Evolutionary conservation across 2,113 vertebrate genomes (phyloP).

Genomic region (Phalacrocorax aristotelis): DNA sequence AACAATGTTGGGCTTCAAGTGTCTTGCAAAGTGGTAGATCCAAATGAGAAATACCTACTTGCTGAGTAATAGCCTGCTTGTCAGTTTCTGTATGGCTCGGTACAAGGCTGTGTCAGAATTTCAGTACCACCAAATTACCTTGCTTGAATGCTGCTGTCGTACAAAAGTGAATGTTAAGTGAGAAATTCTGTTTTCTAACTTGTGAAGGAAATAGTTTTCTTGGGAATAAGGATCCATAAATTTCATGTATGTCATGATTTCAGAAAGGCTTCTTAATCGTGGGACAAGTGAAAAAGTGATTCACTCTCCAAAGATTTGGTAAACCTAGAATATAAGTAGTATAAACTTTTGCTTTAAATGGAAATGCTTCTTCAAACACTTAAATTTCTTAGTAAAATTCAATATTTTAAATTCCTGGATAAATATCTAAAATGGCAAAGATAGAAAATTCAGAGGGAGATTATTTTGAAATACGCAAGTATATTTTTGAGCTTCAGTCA

Average conservation of each 20-base stretch:
- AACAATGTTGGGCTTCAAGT: neutral
- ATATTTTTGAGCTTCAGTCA: constrained; percentile 11
- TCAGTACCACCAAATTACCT: constrained; percentile 40
- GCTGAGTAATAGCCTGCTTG: constrained; percentile 1
- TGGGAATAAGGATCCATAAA: constrained; percentile 44
- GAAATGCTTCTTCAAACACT: neutral
- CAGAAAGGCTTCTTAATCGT: neutral
- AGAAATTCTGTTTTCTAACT: constrained; percentile 55
- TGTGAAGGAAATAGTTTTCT: constrained; percentile 45
- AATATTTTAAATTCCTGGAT: neutral
- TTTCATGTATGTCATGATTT: neutral
- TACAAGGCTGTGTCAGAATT: constrained; percentile 49
- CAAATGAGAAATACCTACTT: neutral
- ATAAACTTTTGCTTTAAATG: neutral
- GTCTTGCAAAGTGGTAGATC: neutral
- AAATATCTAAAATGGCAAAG: constrained; percentile 2
- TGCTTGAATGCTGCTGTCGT: constrained; percentile 48
- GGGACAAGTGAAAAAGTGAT: neutral
- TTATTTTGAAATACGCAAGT: neutral
- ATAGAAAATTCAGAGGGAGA: neutral
- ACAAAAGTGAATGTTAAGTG: constrained; percentile 62
- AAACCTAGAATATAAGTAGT: neutral
- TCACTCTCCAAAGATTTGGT: neutral
- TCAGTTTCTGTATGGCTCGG: constrained; percentile 43
- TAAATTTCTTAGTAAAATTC: neutral